Percentiles rank a stretch among this genome's conserved stretches.
Conservation (phyloP, 2,113 vertebrate genomes). For the Fregetta grallaria region DNA sequence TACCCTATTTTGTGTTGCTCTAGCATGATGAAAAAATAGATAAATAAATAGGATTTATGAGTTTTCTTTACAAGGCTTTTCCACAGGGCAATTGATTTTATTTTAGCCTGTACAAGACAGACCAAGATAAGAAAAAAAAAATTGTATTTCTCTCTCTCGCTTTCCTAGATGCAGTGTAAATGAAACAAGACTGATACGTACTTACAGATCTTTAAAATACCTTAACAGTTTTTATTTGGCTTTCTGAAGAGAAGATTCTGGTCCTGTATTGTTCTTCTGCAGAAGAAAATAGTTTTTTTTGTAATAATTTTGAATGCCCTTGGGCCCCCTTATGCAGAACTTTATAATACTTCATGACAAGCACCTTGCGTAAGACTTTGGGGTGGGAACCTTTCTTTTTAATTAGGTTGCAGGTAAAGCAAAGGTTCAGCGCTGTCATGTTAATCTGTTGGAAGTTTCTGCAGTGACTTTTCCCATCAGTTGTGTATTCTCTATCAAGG, state of each 20-base stretch:
- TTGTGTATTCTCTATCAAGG: not conserved
- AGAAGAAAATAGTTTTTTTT: not conserved
- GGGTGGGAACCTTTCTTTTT: not conserved
- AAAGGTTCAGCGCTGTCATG: not conserved
- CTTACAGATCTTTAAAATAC: not conserved
- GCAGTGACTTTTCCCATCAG: not conserved
- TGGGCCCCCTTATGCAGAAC: not conserved
- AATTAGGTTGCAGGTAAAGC: not conserved
- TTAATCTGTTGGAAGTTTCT: slow-evolving; percentile 1
- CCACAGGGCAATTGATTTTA: slow-evolving; percentile 33
- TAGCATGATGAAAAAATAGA: slow-evolving; percentile 44
- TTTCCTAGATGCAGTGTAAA: not conserved
- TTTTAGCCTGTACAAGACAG: slow-evolving; percentile 2
- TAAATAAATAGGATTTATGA: slow-evolving; percentile 51
- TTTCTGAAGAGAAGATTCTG: not conserved
- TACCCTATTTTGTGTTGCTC: not conserved
- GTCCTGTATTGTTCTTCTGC: not conserved
- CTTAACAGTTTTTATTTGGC: not conserved
- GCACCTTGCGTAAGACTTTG: not conserved
- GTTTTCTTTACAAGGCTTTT: slow-evolving; percentile 37
- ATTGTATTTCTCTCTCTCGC: not conserved
- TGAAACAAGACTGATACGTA: not conserved
- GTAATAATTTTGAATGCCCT: not conserved
- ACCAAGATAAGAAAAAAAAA: not conserved
- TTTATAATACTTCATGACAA: not conserved